Evolutionary conservation across 2,797 vertebrate species (phyloP).

Genomic region (Cyprinella venusta): DNA sequence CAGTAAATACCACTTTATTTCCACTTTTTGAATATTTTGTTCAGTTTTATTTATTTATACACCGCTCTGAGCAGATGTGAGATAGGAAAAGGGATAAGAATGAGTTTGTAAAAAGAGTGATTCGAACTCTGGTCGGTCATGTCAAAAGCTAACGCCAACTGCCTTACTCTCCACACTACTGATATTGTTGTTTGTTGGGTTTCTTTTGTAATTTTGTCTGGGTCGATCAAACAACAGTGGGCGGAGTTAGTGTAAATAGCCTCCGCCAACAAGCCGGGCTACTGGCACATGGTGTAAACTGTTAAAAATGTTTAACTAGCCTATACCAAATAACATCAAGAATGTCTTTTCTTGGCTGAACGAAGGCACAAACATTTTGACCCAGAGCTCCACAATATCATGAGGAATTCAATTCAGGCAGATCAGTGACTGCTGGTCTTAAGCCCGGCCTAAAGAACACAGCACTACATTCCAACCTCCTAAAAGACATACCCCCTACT

Average conservation of each 20-base stretch:
- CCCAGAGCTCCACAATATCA: slow-evolving; percentile 53
- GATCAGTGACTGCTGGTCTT: slow-evolving; percentile 48
- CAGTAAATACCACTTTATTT: no score
- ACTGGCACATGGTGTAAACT: background rate
- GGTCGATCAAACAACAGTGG: background rate
- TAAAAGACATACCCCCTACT: slow-evolving; percentile 42
- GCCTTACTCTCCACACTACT: no score
- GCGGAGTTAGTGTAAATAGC: background rate
- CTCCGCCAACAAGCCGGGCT: background rate
- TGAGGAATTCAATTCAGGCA: slow-evolving; percentile 55
- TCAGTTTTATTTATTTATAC: no score
- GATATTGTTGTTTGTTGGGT: background rate
- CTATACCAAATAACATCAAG: slow-evolving; percentile 5
- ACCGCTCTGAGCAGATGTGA: no score
- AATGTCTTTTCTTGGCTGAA: slow-evolving; percentile 19
- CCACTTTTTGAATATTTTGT: no score
- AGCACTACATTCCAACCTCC: slow-evolving; percentile 57
- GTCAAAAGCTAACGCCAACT: no score
- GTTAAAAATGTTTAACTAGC: background rate
- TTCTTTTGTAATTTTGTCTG: background rate
- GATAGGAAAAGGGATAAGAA: no score
- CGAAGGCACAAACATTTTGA: slow-evolving; percentile 29
- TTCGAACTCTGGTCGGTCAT: no score
- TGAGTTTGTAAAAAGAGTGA: no score
- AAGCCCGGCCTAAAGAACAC: slow-evolving; percentile 48